Evolutionary conservation across 1,140 invertebrate species (phyloP).

Genomic region (Cherax destructor): DNA sequence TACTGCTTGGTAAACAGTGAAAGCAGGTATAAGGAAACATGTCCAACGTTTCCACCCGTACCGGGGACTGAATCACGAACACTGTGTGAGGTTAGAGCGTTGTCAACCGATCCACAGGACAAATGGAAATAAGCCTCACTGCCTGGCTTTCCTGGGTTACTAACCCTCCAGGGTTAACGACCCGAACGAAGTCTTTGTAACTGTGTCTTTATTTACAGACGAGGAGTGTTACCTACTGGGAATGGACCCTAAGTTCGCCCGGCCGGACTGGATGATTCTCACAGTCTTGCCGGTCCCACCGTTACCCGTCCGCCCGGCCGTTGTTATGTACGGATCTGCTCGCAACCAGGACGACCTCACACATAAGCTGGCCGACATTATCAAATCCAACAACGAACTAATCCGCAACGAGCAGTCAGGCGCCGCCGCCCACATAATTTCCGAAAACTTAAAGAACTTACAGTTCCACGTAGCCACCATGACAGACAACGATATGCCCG

Average conservation of each 20-base stretch:
- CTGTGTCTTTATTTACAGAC: too few relatives aligned
- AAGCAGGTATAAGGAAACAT: too few relatives aligned
- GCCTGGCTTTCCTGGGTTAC: too few relatives aligned
- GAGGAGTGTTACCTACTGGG: conserved; percentile 97
- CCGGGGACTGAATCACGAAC: too few relatives aligned
- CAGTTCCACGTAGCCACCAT: conserved; percentile 99
- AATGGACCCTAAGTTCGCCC: conserved; percentile 95
- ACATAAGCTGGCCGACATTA: conserved; percentile 98
- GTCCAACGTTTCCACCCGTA: too few relatives aligned
- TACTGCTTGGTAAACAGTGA: too few relatives aligned
- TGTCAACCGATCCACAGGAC: too few relatives aligned
- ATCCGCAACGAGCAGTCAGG: conserved; percentile 96
- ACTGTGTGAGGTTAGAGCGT: too few relatives aligned
- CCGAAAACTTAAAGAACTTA: conserved; percentile 97
- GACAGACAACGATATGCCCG: conserved; percentile 99
- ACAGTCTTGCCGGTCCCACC: conserved; percentile 98
- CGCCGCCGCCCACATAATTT: conserved; percentile 96
- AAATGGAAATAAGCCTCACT: too few relatives aligned
- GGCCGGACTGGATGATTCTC: conserved; percentile 99
- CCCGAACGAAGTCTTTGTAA: too few relatives aligned
- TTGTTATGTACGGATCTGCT: conserved; percentile 99
- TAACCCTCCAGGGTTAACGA: too few relatives aligned
- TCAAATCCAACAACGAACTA: conserved; percentile 98
- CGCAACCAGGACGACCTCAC: conserved; percentile 99
- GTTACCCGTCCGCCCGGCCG: conserved; percentile 92